Percentiles rank a stretch among this genome's conserved stretches.
These are phyloP conservation scores for Caenorhabditis brenneri DNA, from an alignment of 1,140 invertebrate genomes.

Conservation along the genomic window DNA sequence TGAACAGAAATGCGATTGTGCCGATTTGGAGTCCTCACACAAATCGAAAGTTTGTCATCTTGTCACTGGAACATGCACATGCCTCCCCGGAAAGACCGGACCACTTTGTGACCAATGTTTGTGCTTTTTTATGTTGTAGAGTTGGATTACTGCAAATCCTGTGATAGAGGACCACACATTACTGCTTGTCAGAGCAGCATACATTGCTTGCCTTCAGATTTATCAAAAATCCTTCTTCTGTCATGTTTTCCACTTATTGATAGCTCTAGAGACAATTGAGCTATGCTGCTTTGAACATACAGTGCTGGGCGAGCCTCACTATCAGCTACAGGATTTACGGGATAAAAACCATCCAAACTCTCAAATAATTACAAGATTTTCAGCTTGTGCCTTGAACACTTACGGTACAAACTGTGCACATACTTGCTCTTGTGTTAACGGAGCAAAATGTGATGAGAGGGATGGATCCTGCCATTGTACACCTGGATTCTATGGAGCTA, in stretches of 20 bases:
- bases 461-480: slow-evolving; percentile 73
- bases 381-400: slow-evolving; percentile 72
- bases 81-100: slow-evolving; percentile 63
- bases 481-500: slow-evolving; percentile 73
- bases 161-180: too few species aligned
- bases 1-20: slow-evolving; percentile 64
- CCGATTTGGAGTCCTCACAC: neutral
- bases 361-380: slow-evolving; percentile 11
- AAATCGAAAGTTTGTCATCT: slow-evolving; percentile 68
- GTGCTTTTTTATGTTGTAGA: slow-evolving; percentile 53
- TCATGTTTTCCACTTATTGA: too few species aligned
- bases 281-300: too few species aligned
- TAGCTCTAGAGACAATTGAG: too few species aligned
- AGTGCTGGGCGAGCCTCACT: too few species aligned
- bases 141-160: too few species aligned
- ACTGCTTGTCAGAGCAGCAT: too few species aligned
- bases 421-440: slow-evolving; percentile 73
- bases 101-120: slow-evolving; percentile 64
- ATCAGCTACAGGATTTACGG: neutral
- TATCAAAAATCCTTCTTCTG: too few species aligned
- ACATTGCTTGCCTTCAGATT: too few species aligned
- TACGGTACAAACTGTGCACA: slow-evolving; percentile 73
- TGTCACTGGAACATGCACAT: slow-evolving; percentile 66
- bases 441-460: slow-evolving; percentile 72
- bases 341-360: neutral